Evolutionary conservation across 2,113 vertebrate genomes (phyloP).

Genomic region (Alces alces): DNA sequence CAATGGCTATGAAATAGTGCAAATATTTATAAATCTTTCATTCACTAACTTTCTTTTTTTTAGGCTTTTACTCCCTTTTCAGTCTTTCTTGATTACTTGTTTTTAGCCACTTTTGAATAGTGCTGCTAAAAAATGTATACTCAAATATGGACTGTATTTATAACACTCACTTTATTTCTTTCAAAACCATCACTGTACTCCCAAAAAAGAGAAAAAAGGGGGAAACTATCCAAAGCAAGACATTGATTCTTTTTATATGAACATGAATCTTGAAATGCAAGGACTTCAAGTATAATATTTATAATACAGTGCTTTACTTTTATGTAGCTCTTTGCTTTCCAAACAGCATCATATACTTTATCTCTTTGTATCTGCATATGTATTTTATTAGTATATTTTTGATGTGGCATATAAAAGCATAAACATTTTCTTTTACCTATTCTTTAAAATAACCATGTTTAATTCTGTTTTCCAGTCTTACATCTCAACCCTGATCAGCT

Average conservation of each 20-base stretch:
- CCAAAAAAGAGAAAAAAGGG: not conserved
- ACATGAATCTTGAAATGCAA: not conserved
- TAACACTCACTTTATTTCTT: not conserved
- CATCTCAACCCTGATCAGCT: not conserved
- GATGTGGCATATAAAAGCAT: not conserved
- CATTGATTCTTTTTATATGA: not conserved
- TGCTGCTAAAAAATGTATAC: not conserved
- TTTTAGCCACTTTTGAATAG: not conserved
- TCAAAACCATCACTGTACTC: not conserved
- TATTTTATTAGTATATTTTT: constrained; percentile 10
- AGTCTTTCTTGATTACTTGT: not conserved
- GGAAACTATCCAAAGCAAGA: not conserved
- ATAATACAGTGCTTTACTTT: not conserved
- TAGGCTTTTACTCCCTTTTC: not conserved
- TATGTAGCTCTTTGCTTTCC: not conserved
- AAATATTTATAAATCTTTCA: not conserved
- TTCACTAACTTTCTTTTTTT: not conserved
- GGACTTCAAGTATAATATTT: not conserved
- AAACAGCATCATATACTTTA: not conserved
- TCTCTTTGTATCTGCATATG: not conserved
- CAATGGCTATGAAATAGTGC: not conserved
- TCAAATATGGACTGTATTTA: rapidly evolving
- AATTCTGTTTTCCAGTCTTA: not conserved
- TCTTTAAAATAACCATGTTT: not conserved
- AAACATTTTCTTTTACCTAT: not conserved